Base-by-base conservation (phyloP, 2,888 invertebrate genomes). In the Rhabditoides inermis region DNA sequence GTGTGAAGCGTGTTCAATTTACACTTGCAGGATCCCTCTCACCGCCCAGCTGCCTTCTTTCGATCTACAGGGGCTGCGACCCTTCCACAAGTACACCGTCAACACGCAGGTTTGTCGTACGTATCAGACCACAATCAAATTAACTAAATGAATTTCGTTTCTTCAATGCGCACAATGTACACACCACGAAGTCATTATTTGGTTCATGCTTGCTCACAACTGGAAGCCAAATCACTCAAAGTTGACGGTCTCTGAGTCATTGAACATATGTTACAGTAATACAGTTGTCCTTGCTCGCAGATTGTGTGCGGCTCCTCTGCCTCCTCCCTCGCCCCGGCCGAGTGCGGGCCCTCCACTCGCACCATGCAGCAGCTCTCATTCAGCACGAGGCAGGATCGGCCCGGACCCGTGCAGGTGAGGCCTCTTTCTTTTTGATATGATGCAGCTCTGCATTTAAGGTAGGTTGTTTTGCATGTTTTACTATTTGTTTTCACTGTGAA, bases 51-150 rank as follows among this genome's bases (percentile, higher is more conserved):
- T 63, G 3, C 61, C 70, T 3, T 49, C 66, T 10, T 48, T 73
- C 18, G 55, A 56, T 18, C 54, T 73, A 25, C 65, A 65, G 35
- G 70, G 69, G 4, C 60, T 73, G 36, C 58, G 64, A 40, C 71
- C 73, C 3, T 73, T 65, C 54, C 70, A 70, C 54, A 70, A 70
- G 52, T 74, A 74, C 49, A 58, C 61, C 1, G 61, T 70, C 3
- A 72, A 70, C 40, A 61, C 70, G 2, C 68, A 72, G 40, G 66
- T 72, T 18, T 41, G 44, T 44, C 6, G n/a, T n/a, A n/a, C n/a
- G n/a, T n/a, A n/a, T n/a, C n/a, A n/a, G n/a, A n/a, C n/a, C n/a
- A n/a, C n/a, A n/a, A n/a, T n/a, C n/a, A n/a, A n/a, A n/a, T n/a
- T n/a, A n/a, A n/a, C n/a, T n/a, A n/a, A n/a, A n/a, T n/a, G n/a